These are phyloP conservation scores for Falcunculus frontatus DNA, from an alignment of 2,113 vertebrate genomes.

Conservation along the genomic window DNA sequence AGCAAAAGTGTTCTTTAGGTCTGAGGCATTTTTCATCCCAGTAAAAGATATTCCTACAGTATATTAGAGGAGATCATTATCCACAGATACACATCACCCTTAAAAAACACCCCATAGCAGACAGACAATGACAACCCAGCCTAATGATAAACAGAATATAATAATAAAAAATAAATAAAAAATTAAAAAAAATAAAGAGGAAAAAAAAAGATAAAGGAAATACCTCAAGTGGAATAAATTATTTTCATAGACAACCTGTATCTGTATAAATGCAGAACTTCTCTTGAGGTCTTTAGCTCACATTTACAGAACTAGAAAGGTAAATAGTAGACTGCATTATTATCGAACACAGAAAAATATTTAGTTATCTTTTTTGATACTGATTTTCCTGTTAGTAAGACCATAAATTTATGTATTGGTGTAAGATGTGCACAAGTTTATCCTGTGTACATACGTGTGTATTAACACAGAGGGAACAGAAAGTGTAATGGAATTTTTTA, in stretches of 20 bases:
- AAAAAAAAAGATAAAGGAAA: not conserved
- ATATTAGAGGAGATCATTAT: not conserved
- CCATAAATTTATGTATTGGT: not conserved
- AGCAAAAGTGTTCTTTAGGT: not conserved
- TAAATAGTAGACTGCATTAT: not conserved
- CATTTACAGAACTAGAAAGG: not conserved
- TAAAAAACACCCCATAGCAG: not conserved
- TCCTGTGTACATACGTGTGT: not conserved
- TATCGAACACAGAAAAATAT: not conserved
- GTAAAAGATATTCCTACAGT: not conserved
- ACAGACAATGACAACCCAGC: not conserved
- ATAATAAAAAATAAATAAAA: not conserved
- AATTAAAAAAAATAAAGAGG: not conserved
- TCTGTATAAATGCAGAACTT: not conserved
- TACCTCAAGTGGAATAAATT: not conserved
- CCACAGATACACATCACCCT: not conserved
- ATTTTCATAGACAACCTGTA: not conserved
- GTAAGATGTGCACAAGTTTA: not conserved
- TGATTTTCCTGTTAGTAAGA: not conserved
- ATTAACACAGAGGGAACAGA: not conserved
- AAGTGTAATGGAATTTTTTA: not conserved
- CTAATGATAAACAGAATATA: not conserved
- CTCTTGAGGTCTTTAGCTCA: not conserved
- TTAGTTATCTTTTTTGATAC: not conserved
- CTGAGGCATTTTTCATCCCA: not conserved